Base-by-base conservation (phyloP, 2,797 vertebrate species). In the Aphelocoma californica region DNA sequence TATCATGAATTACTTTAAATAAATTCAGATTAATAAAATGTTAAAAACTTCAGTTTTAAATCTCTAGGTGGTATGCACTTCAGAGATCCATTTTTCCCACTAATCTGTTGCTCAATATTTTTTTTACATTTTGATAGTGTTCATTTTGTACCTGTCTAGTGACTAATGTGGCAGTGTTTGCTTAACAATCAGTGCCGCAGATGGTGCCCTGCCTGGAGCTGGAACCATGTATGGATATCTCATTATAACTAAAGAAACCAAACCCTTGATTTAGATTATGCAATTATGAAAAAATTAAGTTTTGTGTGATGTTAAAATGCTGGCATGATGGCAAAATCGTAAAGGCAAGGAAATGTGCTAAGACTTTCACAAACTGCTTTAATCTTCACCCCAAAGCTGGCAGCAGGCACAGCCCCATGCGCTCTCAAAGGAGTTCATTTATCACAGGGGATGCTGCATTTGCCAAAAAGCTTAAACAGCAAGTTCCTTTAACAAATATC, bases 401-500 rank as follows among this genome's bases (percentile, higher is more conserved):
- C 15, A 86, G n/a, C 6, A 7, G 32, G 42, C 23, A 36, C 1
- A 0, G 36, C 32, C 45, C 13, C 0, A 0, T 40, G 54, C 1
- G 1, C 14, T 58, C 17, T 53, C 38, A 29, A n/a, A 51, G 44
- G 26, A 69, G 10, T 58, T 79, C 3, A 25, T 88, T 78, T 69
- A 40, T 79, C n/a, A 38, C 1, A 0, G 54, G 14, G 12, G 14
- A 61, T 92, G 47, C 2, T 56, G 18, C 20, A 57, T 71, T 90
- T 53, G 61, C 47, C 32, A 40, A 42, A 88, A 88, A 84, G n/a
- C 9, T 25, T 66, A 61, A 61, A 47, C 19, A 54, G 14, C n/a
- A 81, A 57, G 13, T 17, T 72, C 4, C 36, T 75, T 70, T 69
- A 72, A 56, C 44, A 88, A 90, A 51, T 75, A 47, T 29, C 9